phyloP scores from a whole-genome alignment of 1,140 invertebrate species.

The Caenorhabditis tropicalis region DNA sequence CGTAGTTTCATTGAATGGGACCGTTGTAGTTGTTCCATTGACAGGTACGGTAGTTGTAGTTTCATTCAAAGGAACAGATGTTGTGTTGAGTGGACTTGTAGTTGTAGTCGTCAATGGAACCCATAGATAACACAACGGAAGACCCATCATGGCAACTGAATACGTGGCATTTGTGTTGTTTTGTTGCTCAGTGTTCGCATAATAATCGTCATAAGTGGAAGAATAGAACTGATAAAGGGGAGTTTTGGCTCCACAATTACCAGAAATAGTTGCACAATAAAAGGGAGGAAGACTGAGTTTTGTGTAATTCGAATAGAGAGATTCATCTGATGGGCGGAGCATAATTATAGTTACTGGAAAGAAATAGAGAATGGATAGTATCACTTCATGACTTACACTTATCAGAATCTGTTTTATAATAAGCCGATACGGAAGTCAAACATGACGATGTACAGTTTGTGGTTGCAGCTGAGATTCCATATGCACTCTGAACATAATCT shows the following conservation, averaged over 20 bases:
- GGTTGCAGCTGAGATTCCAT: neutral
- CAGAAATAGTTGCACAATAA: neutral
- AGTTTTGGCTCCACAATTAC: neutral
- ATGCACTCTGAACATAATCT: neutral
- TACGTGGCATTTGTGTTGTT: conserved; percentile 37
- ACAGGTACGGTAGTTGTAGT: neutral
- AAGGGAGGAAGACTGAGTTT: conserved; percentile 25
- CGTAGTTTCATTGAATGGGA: neutral
- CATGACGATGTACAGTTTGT: conserved; percentile 17
- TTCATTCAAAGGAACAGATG: neutral
- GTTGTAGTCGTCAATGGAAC: conserved; percentile 31
- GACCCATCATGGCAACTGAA: conserved; percentile 23
- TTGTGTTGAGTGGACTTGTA: conserved; percentile 9
- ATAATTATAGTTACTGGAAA: neutral
- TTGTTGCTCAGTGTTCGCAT: neutral
- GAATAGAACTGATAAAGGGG: conserved; percentile 18
- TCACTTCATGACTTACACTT: neutral
- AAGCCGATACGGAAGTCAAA: conserved; percentile 3
- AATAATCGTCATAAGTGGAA: conserved; percentile 1
- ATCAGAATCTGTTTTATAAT: conserved; percentile 22
- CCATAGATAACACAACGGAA: neutral
- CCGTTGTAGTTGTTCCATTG: neutral
- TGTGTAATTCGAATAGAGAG: neutral
- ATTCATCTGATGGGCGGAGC: conserved; percentile 20
- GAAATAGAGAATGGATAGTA: neutral